These are phyloP conservation scores for Trichechus manatus DNA, from an alignment of 2,113 vertebrate genomes.

Conservation along the genomic window DNA sequence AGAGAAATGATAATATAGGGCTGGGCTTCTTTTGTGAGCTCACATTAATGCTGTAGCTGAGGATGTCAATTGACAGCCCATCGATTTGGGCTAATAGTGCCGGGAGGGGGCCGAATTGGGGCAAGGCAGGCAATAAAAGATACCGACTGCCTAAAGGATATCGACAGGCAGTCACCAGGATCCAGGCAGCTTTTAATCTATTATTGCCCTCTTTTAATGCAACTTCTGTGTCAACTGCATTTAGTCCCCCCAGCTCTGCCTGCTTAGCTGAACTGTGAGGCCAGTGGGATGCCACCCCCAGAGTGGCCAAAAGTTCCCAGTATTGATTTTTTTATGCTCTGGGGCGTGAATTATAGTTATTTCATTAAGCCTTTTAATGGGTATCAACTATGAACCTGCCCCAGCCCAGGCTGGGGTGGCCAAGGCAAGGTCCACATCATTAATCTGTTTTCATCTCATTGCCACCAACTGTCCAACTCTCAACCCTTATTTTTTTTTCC, in stretches of 20 bases:
- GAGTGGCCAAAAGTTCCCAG: constrained; percentile 83
- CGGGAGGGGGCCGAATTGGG: constrained; percentile 88
- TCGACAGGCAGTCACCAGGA: constrained; percentile 92
- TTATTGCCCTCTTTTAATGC: constrained; percentile 95
- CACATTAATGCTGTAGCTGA: constrained; percentile 95
- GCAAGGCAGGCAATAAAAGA: constrained; percentile 91
- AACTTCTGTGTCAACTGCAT: constrained; percentile 89
- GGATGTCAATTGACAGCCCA: constrained; percentile 92
- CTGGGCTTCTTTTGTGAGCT: constrained; percentile 93
- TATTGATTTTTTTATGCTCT: constrained; percentile 86
- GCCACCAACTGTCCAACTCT: constrained; percentile 69
- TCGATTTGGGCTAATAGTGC: constrained; percentile 92
- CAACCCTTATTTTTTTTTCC: background rate
- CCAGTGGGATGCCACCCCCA: constrained; percentile 67
- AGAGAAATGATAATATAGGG: constrained; percentile 94
- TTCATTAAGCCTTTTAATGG: constrained; percentile 90
- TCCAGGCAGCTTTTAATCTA: constrained; percentile 95
- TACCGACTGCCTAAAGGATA: constrained; percentile 93
- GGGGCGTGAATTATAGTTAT: constrained; percentile 89
- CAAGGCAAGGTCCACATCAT: constrained; percentile 51
- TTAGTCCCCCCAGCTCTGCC: constrained; percentile 82
- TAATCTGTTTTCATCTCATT: constrained; percentile 75
- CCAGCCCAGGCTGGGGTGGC: constrained; percentile 63
- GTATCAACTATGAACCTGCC: constrained; percentile 89
- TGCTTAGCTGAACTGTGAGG: constrained; percentile 85